Evolutionary conservation across 2,797 vertebrate species (phyloP).

Genomic region (Diplodus puntazzo): DNA sequence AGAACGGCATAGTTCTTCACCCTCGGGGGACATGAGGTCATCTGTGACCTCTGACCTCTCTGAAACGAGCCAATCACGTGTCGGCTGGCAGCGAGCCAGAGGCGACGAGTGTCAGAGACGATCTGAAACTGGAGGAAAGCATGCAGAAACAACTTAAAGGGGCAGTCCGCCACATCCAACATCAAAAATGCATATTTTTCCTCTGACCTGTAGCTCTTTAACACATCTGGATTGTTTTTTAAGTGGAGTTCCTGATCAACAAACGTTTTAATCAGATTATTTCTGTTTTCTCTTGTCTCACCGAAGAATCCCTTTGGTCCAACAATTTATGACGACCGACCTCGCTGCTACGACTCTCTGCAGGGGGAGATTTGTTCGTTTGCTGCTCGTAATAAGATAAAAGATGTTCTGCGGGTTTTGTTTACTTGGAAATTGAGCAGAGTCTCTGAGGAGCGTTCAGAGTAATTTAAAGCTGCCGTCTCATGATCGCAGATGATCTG

Average conservation of each 20-base stretch:
- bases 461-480: slow-evolving; percentile 41
- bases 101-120: slow-evolving; percentile 2
- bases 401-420: slow-evolving; percentile 33
- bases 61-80: slow-evolving; percentile 29
- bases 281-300: background rate
- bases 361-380: background rate
- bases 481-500: slow-evolving; percentile 36
- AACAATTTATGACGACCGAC: background rate
- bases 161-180: too few relatives aligned
- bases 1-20: slow-evolving; percentile 60
- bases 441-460: slow-evolving; percentile 11
- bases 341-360: background rate
- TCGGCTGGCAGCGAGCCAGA: slow-evolving; percentile 30
- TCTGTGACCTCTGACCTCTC: slow-evolving; percentile 56
- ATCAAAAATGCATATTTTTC: too few relatives aligned
- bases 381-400: slow-evolving; percentile 19
- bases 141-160: background rate
- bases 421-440: slow-evolving; percentile 32
- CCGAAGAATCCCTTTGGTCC: slow-evolving; percentile 21
- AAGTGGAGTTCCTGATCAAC: too few relatives aligned
- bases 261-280: slow-evolving; percentile 12
- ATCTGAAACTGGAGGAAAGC: slow-evolving; percentile 22
- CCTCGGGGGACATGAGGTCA: slow-evolving; percentile 57
- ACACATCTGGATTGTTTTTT: too few relatives aligned
- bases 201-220: too few relatives aligned